These are phyloP conservation scores for Ploceus nigricollis DNA, from an alignment of 2,113 vertebrate species.

Conservation along the genomic window DNA sequence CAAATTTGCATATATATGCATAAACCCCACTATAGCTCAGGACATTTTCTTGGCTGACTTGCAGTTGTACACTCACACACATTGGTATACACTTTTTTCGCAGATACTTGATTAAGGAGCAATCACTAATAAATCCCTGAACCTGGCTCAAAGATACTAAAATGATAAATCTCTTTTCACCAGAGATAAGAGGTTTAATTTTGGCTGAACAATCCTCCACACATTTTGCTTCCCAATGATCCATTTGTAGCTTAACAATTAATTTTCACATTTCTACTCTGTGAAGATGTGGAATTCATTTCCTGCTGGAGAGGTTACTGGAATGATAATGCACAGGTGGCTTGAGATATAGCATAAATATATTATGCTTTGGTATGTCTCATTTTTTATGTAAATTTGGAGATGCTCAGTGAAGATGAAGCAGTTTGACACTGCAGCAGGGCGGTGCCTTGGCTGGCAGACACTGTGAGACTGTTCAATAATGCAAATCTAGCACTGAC, in stretches of 20 bases:
- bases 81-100: neutral
- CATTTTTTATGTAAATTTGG: slow-evolving; percentile 60
- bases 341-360: slow-evolving; percentile 60
- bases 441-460: neutral
- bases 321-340: slow-evolving; percentile 59
- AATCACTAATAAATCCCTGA: neutral
- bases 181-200: neutral
- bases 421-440: neutral
- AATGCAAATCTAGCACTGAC: neutral
- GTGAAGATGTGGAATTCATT: slow-evolving; percentile 49
- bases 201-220: neutral
- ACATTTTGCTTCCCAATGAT: slow-evolving; percentile 4
- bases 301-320: slow-evolving; percentile 34
- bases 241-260: slow-evolving; percentile 48
- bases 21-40: neutral
- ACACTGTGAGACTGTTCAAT: neutral
- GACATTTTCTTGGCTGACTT: neutral
- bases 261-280: slow-evolving; percentile 26
- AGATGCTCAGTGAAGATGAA: neutral
- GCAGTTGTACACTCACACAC: neutral
- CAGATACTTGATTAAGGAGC: neutral
- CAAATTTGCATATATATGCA: neutral
- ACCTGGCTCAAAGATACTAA: neutral
- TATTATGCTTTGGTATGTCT: slow-evolving; percentile 50
- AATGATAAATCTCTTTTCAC: neutral